Base-by-base conservation (phyloP, 1,140 invertebrate species). In the Magallana angulata region DNA sequence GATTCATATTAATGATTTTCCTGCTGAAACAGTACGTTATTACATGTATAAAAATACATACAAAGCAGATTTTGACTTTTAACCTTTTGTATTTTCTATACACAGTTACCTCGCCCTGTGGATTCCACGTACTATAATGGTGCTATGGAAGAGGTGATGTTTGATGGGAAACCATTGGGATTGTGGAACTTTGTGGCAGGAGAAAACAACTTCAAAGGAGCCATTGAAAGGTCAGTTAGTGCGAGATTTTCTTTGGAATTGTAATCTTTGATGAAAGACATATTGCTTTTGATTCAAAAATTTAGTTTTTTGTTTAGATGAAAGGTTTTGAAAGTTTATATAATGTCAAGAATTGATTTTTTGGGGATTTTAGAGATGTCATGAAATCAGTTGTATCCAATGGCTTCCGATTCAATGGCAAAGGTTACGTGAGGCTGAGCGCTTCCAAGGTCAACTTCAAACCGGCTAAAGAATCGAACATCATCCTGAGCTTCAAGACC, bases 111-210 rank as follows among this genome's bases (percentile, higher is more conserved):
- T 87, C 94, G 96, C 5, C 96, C 95, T 0, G 95, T 99, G 4
- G 96, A 96, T 14, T 60, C 57, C 12, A 62, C 96, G 5, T 97
- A 96, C 0, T 99, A 98, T 93, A 96, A 97, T 81, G 99, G 99
- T 5, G 96, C 97, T 91, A 97, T 99, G 88, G 98, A 99, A 93
- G 98, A 98, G 84, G 94, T 99, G 0, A 96, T 97, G 82, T 97
- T 99, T 90, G 98, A 98, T 18, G 97, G 98, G 57, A 97, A 96
- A 14, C 97, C 97, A 5, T 96, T 99, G 16, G 98, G 98, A 0
- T 95, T 99, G 16, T 99, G 98, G 98, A 99, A 99, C 95, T 99
- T 99, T 92, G 95, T 96, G 8, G 87, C 94, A 59, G 96, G 97
- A 68, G 97, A 96, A 48, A 96, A 97, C 60, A 97, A 98, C 85